phyloP scores from a whole-genome alignment of 1,140 invertebrate species.

The Aphelenchoides fujianensis region DNA sequence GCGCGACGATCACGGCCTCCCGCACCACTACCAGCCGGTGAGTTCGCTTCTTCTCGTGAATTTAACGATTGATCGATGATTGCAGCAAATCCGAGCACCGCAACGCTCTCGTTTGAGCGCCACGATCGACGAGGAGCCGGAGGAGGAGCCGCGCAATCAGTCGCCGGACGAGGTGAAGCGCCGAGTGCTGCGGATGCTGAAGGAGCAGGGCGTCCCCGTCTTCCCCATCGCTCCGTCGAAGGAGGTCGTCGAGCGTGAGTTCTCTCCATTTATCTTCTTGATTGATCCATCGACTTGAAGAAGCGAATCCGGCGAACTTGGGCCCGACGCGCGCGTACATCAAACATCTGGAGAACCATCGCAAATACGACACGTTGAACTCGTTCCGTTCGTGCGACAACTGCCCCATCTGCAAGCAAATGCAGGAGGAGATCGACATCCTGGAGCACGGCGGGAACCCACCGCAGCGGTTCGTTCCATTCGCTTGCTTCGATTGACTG shows the following conservation, averaged over 20 bases:
- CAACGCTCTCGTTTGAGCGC: neutral
- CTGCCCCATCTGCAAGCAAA: slow-evolving; percentile 31
- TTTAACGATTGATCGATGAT: neutral
- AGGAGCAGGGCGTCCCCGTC: slow-evolving; percentile 34
- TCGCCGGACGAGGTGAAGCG: slow-evolving; percentile 17
- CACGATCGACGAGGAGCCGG: slow-evolving; percentile 22
- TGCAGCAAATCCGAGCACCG: neutral
- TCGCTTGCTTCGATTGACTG: neutral
- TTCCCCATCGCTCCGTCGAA: slow-evolving; percentile 13
- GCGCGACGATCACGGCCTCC: slow-evolving; percentile 20
- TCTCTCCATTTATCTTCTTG: neutral
- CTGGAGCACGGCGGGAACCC: slow-evolving; percentile 7
- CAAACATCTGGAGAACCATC: slow-evolving; percentile 36
- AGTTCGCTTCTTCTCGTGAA: slow-evolving; percentile 5
- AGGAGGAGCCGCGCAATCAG: neutral
- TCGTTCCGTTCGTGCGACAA: slow-evolving; percentile 33
- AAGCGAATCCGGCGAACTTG: slow-evolving; percentile 12
- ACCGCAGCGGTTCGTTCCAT: neutral
- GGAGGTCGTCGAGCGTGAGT: slow-evolving; percentile 8
- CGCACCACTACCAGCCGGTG: slow-evolving; percentile 2
- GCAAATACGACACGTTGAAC: slow-evolving; percentile 28
- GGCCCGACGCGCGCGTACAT: slow-evolving; percentile 30
- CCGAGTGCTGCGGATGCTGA: slow-evolving; percentile 29
- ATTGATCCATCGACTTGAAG: neutral
- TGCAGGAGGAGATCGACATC: slow-evolving; percentile 31